These are phyloP conservation scores for Lordiphosa clarofinis DNA, from an alignment of 1,140 invertebrate species.

Conservation along the genomic window DNA sequence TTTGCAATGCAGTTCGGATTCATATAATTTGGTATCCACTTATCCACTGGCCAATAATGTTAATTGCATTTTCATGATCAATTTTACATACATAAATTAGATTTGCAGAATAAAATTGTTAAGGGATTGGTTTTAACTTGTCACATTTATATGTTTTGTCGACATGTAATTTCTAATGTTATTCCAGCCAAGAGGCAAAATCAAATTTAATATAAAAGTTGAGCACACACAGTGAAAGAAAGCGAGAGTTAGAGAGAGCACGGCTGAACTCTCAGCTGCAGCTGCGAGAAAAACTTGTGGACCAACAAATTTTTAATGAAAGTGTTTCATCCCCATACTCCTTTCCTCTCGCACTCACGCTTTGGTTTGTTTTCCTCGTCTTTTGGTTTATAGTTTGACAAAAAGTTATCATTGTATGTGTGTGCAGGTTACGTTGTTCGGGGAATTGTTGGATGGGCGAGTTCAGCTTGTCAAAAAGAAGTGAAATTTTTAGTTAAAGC, in stretches of 20 bases:
- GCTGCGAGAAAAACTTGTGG: constrained; percentile 17
- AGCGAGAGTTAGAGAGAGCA: constrained; percentile 9
- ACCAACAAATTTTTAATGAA: too few species aligned
- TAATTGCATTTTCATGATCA: constrained; percentile 53
- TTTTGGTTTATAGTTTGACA: constrained; percentile 9
- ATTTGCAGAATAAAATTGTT: constrained; percentile 14
- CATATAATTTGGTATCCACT: constrained; percentile 20
- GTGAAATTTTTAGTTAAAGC: background rate
- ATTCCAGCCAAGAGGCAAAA: constrained; percentile 12
- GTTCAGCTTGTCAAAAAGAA: background rate
- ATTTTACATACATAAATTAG: constrained; percentile 39
- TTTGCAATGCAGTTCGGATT: constrained; percentile 12
- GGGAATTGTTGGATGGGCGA: background rate
- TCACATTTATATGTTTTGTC: background rate
- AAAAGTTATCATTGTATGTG: constrained; percentile 11
- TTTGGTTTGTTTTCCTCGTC: background rate
- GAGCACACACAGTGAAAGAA: background rate
- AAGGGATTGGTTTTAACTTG: background rate
- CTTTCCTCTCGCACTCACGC: background rate
- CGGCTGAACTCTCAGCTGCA: constrained; percentile 6
- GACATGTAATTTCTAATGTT: background rate
- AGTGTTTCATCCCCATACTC: constrained; percentile 27
- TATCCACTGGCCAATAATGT: constrained; percentile 50
- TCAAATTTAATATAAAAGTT: constrained; percentile 29
- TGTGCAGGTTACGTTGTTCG: constrained; percentile 6